Conservation (phyloP, 53 echinoderm and acorn worm genomes). For the Stichopus horrens region DNA sequence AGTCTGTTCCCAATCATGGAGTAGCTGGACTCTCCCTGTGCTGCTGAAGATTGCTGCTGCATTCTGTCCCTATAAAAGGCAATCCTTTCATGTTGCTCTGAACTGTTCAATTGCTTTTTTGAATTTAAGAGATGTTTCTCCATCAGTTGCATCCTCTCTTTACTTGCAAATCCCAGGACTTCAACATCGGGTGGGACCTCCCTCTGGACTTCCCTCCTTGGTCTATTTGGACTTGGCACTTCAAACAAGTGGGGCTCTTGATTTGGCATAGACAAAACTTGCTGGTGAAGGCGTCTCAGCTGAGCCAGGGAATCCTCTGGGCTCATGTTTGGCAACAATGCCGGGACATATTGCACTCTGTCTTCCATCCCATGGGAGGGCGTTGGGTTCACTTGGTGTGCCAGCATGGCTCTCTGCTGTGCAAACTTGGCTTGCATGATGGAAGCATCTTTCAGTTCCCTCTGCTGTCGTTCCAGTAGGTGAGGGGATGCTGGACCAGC, state of each 20-base stretch:
- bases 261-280: slow-evolving; percentile 44
- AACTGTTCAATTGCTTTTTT: slow-evolving; percentile 3
- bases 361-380: slow-evolving; percentile 7
- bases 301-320: slow-evolving; percentile 46
- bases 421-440: slow-evolving; percentile 34
- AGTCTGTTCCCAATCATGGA: neutral
- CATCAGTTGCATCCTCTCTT: slow-evolving; percentile 35
- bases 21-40: neutral
- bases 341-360: slow-evolving; percentile 36
- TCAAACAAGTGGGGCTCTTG: slow-evolving; percentile 23
- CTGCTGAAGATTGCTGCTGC: neutral
- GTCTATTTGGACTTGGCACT: neutral
- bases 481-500: slow-evolving; percentile 6
- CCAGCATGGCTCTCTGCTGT: slow-evolving; percentile 35
- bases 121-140: slow-evolving; percentile 13
- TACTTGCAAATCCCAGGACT: neutral
- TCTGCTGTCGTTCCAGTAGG: slow-evolving; percentile 17
- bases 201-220: neutral
- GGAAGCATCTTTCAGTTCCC: slow-evolving; percentile 35
- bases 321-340: slow-evolving; percentile 6
- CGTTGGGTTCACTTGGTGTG: neutral
- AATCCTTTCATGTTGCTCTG: neutral
- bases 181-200: slow-evolving; percentile 6
- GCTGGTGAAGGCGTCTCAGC: slow-evolving; percentile 41
- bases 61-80: neutral